Conservation (phyloP, 2,797 vertebrate genomes). For the Molossus alvarezi region DNA sequence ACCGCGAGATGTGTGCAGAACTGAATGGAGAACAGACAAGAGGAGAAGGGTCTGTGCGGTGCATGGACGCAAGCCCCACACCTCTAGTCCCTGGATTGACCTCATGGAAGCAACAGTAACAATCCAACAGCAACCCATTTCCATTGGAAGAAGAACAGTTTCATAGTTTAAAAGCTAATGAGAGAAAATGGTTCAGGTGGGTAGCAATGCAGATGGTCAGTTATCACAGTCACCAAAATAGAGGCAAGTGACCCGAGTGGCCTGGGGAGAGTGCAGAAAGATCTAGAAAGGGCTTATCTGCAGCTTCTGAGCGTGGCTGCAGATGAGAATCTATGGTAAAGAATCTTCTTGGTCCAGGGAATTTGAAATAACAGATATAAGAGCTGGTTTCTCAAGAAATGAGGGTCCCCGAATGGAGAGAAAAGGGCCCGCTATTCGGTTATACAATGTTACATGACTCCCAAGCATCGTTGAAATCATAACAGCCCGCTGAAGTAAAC, state of each 20-base stretch:
- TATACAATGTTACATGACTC: not conserved
- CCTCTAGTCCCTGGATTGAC: not conserved
- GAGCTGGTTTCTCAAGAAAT: not conserved
- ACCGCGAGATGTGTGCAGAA: not conserved
- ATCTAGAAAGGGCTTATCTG: not conserved
- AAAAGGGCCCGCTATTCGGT: not conserved
- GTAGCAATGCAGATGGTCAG: not conserved
- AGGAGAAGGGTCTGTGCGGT: not conserved
- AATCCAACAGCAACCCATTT: not conserved
- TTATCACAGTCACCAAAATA: not conserved
- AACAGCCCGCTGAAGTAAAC: not conserved
- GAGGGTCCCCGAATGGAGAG: not conserved
- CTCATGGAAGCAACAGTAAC: not conserved
- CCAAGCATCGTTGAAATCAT: not conserved
- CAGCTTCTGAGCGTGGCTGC: not conserved
- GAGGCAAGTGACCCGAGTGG: not conserved
- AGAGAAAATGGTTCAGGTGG: not conserved
- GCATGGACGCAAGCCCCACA: not conserved
- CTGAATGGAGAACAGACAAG: not conserved
- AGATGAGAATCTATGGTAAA: not conserved
- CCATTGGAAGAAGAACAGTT: not conserved
- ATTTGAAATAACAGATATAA: not conserved
- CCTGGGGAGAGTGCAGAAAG: not conserved
- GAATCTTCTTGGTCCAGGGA: not conserved
- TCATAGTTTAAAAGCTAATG: constrained; percentile 35